These are phyloP conservation scores for Carollia perspicillata DNA, from an alignment of 2,113 vertebrate species.

Conservation along the genomic window DNA sequence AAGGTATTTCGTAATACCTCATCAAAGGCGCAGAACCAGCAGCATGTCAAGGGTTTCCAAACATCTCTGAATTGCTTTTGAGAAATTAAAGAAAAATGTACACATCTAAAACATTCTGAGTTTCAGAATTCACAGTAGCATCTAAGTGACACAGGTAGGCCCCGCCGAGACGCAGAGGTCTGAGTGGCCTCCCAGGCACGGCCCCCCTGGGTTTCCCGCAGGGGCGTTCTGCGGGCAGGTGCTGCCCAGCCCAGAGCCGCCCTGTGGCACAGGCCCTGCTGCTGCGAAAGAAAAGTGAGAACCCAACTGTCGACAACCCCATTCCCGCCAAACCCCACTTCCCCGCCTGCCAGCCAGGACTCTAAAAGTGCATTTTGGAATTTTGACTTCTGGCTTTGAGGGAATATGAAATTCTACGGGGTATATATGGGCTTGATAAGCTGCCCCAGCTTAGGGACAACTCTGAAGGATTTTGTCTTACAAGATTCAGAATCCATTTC, in stretches of 20 bases:
- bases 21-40: not conserved
- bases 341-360: slow-evolving; percentile 8
- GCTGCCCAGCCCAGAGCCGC: rapidly evolving
- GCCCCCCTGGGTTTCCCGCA: not conserved
- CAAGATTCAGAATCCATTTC: not conserved
- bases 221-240: not conserved
- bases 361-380: slow-evolving; percentile 34
- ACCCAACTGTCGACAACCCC: slow-evolving; percentile 36
- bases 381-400: slow-evolving; percentile 33
- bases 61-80: not conserved
- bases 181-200: not conserved
- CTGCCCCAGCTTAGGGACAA: not conserved
- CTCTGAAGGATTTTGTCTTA: not conserved
- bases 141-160: not conserved
- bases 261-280: not conserved
- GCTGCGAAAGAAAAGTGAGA: slow-evolving; percentile 10
- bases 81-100: slow-evolving; percentile 13
- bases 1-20: no score
- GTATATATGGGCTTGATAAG: not conserved
- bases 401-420: not conserved
- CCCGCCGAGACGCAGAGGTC: not conserved
- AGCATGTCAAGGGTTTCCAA: not conserved
- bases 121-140: not conserved
- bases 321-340: slow-evolving; percentile 11
- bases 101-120: not conserved